Evolutionary conservation across 2,113 vertebrate species (phyloP).

Genomic region (Leptodactylus fuscus): DNA sequence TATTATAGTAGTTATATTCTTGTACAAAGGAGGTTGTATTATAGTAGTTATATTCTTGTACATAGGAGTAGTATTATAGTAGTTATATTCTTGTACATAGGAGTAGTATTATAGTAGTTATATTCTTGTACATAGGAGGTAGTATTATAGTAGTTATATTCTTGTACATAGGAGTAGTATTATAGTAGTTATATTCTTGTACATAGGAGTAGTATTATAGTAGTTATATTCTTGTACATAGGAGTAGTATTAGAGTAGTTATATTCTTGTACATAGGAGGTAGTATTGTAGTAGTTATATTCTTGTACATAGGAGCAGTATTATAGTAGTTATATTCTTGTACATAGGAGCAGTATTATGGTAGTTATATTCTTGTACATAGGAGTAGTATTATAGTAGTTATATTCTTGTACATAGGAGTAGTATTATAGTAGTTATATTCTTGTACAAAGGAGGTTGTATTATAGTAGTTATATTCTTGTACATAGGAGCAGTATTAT

Average conservation of each 20-base stretch:
- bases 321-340: slow-evolving; percentile 19
- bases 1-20: slow-evolving; percentile 11
- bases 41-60: slow-evolving; percentile 6
- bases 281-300: slow-evolving; percentile 14
- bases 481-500: slow-evolving; percentile 1
- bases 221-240: slow-evolving; percentile 14
- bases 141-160: background rate
- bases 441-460: background rate
- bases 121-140: background rate
- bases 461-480: slow-evolving; percentile 1
- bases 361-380: slow-evolving; percentile 13
- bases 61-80: background rate
- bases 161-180: slow-evolving; percentile 2
- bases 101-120: slow-evolving; percentile 9
- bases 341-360: background rate
- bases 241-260: slow-evolving; percentile 13
- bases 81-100: slow-evolving; percentile 10
- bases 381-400: background rate
- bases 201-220: background rate
- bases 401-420: slow-evolving; percentile 11
- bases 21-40: background rate
- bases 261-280: background rate
- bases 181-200: slow-evolving; percentile 17
- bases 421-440: slow-evolving; percentile 17
- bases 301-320: background rate